A percentile compares a stretch with the other conserved stretches of the same genome.
phyloP scores from a whole-genome alignment of 2,888 invertebrate species.

The Drosophila mettleri region DNA sequence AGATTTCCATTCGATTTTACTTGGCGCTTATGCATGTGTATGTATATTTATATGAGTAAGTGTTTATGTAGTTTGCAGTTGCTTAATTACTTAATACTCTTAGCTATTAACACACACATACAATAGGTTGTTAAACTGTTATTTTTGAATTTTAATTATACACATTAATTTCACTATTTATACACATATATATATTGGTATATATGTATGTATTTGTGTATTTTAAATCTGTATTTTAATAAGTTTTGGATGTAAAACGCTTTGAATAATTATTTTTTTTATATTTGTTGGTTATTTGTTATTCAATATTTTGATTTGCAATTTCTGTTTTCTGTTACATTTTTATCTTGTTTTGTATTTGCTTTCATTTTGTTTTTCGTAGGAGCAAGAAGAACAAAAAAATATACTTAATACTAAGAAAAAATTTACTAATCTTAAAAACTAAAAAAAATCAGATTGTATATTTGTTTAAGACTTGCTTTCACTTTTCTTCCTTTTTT shows the following conservation, averaged over 20 bases:
- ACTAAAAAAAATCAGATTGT: constrained; percentile 83
- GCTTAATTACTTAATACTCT: constrained; percentile 76
- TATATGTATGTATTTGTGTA: constrained; percentile 43
- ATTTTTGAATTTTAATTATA: constrained; percentile 46
- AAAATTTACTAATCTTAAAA: constrained; percentile 83
- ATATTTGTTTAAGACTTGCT: constrained; percentile 76
- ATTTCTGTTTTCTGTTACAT: constrained; percentile 33
- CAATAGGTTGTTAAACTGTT: constrained; percentile 48
- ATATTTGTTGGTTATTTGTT: constrained; percentile 41
- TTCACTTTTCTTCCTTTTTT: constrained; percentile 18
- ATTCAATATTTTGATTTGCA: constrained; percentile 45
- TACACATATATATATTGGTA: constrained; percentile 58
- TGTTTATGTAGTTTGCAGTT: constrained; percentile 35
- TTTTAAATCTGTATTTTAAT: constrained; percentile 3
- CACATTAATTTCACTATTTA: constrained; percentile 72
- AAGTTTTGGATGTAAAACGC: constrained; percentile 3
- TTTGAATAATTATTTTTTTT: constrained; percentile 1
- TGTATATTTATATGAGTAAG: constrained; percentile 45
- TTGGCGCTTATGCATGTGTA: constrained; percentile 24
- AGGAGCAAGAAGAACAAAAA: constrained; percentile 77
- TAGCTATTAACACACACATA: constrained; percentile 74
- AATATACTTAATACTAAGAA: constrained; percentile 81
- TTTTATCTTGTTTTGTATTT: constrained; percentile 49
- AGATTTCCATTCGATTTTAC: constrained; percentile 8
- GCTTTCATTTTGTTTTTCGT: constrained; percentile 50